Evolutionary conservation across 2,888 invertebrate species (phyloP).

Genomic region (Chironomus riparius): DNA sequence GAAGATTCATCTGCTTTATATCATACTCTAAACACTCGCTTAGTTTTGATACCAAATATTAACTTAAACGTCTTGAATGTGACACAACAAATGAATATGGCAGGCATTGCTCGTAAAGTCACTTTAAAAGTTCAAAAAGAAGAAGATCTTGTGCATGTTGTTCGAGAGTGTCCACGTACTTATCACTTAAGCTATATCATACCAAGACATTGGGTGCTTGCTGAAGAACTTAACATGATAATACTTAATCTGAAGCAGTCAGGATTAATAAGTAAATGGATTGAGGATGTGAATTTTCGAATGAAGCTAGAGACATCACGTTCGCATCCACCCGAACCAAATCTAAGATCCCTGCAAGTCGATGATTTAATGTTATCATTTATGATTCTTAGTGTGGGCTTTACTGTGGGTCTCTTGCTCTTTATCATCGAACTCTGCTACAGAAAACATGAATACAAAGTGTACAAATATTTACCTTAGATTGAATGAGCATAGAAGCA

Average conservation of each 20-base stretch:
- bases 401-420: neutral
- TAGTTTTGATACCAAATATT: conserved; percentile 30
- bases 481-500: neutral
- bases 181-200: conserved; percentile 39
- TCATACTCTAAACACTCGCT: conserved; percentile 34
- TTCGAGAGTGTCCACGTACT: conserved; percentile 40
- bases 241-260: conserved; percentile 35
- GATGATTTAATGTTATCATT: conserved; percentile 40
- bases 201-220: conserved; percentile 36
- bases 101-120: conserved; percentile 37
- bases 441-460: neutral
- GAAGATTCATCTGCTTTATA: conserved; percentile 37
- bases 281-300: conserved; percentile 34
- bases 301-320: conserved; percentile 34
- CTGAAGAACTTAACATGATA: conserved; percentile 34
- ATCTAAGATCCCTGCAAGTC: conserved; percentile 37
- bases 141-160: conserved; percentile 37
- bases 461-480: neutral
- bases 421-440: neutral
- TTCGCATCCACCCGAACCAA: conserved; percentile 31
- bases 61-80: conserved; percentile 30
- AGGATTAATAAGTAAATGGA: conserved; percentile 40
- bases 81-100: conserved; percentile 35
- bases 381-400: conserved; percentile 36
- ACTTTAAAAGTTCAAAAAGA: conserved; percentile 33